phyloP scores from a whole-genome alignment of 2,113 vertebrate species.

The Notarius quadriscutis region DNA sequence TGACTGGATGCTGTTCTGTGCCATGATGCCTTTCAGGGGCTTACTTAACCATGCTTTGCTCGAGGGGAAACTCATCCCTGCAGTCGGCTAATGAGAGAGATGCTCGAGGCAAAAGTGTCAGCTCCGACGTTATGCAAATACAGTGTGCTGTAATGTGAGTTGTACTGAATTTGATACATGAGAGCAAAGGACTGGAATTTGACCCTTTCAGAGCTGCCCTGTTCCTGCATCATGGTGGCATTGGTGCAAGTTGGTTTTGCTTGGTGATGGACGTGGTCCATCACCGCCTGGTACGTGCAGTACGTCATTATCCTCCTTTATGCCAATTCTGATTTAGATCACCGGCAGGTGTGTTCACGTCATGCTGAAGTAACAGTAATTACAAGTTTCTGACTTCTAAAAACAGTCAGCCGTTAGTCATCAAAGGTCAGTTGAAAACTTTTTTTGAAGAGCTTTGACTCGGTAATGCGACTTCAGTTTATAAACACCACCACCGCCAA shows the following conservation, averaged over 20 bases:
- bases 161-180: background rate
- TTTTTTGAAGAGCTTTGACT: background rate
- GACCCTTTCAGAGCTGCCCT: background rate
- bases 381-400: background rate
- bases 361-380: background rate
- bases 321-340: background rate
- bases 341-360: background rate
- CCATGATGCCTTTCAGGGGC: background rate
- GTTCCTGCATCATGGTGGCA: background rate
- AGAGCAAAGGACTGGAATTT: background rate
- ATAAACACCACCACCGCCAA: too few species aligned
- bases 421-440: background rate
- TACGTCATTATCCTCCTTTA: background rate
- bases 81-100: constrained; percentile 3
- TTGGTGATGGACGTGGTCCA: background rate
- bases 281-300: background rate
- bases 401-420: background rate
- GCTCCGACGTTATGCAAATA: background rate
- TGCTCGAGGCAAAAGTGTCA: constrained; percentile 17
- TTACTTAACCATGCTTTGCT: constrained; percentile 7
- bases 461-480: background rate
- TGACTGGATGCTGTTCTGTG: background rate
- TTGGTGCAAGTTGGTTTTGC: background rate
- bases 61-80: background rate
- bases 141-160: constrained; percentile 2